These are phyloP conservation scores for Dipodomys stephensi DNA, from an alignment of 2,113 vertebrate genomes.

Conservation along the genomic window DNA sequence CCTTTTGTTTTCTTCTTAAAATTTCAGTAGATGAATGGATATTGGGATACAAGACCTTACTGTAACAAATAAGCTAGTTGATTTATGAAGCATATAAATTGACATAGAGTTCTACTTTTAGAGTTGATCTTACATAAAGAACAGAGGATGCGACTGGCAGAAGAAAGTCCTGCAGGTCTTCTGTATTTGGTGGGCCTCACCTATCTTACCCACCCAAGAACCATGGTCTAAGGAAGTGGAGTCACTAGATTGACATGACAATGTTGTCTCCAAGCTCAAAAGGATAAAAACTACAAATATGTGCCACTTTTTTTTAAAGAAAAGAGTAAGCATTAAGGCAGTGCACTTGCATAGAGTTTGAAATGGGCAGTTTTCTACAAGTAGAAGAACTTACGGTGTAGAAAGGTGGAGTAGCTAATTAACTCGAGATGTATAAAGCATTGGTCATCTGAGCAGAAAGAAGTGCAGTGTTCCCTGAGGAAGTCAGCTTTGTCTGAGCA, in stretches of 20 bases:
- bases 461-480: background rate
- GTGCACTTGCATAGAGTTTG: background rate
- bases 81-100: constrained; percentile 94
- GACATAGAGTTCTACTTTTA: constrained; percentile 90
- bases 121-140: constrained; percentile 87
- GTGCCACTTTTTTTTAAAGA: background rate
- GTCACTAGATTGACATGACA: too few relatives aligned
- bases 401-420: background rate
- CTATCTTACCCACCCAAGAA: too few relatives aligned
- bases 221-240: too few relatives aligned
- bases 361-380: constrained; percentile 13
- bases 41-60: constrained; percentile 91
- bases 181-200: too few relatives aligned
- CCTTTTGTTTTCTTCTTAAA: constrained; percentile 86
- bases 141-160: too few relatives aligned
- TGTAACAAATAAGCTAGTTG: constrained; percentile 91
- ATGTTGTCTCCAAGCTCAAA: too few relatives aligned
- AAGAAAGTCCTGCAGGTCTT: too few relatives aligned
- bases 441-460: too few relatives aligned
- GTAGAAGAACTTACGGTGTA: background rate
- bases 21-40: constrained; percentile 91
- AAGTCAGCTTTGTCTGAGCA: background rate
- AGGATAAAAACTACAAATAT: too few relatives aligned
- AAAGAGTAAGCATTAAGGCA: background rate
- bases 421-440: background rate